phyloP scores from a whole-genome alignment of 2,797 vertebrate species.

The Basileuterus tristriatus region DNA sequence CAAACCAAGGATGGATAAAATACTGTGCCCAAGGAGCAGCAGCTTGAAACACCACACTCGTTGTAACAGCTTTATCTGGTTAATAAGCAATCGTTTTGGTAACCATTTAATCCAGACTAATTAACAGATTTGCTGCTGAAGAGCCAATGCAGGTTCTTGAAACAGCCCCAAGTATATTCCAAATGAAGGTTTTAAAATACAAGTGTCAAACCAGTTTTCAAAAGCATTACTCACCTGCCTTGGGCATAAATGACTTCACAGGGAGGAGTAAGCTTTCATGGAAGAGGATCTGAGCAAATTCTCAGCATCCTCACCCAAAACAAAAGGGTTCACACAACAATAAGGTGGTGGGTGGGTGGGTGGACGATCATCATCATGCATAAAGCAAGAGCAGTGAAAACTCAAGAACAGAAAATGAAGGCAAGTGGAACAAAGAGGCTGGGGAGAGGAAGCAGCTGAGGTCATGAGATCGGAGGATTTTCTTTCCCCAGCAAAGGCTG shows the following conservation, averaged over 20 bases:
- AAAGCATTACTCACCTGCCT: slow-evolving; percentile 7
- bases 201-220: slow-evolving; percentile 33
- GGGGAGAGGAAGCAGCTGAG: neutral
- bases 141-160: neutral
- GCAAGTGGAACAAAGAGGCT: neutral
- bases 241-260: slow-evolving; percentile 27
- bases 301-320: neutral
- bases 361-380: neutral
- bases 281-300: slow-evolving; percentile 54
- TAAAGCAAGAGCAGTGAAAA: neutral
- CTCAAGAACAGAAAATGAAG: neutral
- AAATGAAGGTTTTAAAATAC: slow-evolving; percentile 7
- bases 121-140: neutral
- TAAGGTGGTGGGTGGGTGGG: slow-evolving; percentile 26
- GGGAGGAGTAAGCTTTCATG: neutral
- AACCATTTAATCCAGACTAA: slow-evolving; percentile 21
- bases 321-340: neutral
- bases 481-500: neutral
- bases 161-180: neutral
- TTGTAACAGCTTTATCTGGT: neutral
- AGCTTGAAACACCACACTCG: neutral
- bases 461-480: neutral
- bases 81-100: neutral
- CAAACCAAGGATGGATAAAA: neutral
- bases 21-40: neutral